phyloP scores from a whole-genome alignment of 2,113 vertebrate genomes.

The Oncorhynchus nerka region DNA sequence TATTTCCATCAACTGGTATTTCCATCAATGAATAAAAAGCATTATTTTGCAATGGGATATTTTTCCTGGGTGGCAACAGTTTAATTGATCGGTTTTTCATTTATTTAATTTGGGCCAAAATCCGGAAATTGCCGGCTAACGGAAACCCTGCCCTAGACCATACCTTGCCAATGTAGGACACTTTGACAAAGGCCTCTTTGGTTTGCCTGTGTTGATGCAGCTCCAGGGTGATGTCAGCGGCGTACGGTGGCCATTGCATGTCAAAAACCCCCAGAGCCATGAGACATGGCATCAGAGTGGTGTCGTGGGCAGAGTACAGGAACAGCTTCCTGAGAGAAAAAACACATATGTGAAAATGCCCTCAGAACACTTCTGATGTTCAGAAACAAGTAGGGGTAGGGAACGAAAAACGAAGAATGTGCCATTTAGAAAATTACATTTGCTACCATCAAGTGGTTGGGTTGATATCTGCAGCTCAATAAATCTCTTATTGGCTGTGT shows the following conservation, averaged over 20 bases:
- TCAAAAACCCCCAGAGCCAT: conserved; percentile 87
- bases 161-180: conserved; percentile 85
- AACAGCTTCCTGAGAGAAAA: conserved; percentile 82
- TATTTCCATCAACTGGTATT: no score
- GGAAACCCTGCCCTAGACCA: no score
- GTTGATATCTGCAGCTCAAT: neutral
- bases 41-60: no score
- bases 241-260: conserved; percentile 87
- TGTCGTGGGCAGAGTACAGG: conserved; percentile 86
- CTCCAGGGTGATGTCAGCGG: conserved; percentile 84
- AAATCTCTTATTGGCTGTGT: neutral
- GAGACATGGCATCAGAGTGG: conserved; percentile 85
- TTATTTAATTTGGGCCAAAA: no score
- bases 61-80: no score
- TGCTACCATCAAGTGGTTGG: neutral
- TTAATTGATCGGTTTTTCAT: no score
- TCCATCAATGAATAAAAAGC: no score
- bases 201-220: conserved; percentile 81
- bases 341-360: conserved; percentile 1
- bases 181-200: conserved; percentile 82
- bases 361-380: no score
- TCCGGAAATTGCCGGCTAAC: no score
- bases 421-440: neutral
- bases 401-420: neutral
- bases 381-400: no score